Conservation (phyloP, 2,888 invertebrate genomes). For the Thymelicus lineola region DNA sequence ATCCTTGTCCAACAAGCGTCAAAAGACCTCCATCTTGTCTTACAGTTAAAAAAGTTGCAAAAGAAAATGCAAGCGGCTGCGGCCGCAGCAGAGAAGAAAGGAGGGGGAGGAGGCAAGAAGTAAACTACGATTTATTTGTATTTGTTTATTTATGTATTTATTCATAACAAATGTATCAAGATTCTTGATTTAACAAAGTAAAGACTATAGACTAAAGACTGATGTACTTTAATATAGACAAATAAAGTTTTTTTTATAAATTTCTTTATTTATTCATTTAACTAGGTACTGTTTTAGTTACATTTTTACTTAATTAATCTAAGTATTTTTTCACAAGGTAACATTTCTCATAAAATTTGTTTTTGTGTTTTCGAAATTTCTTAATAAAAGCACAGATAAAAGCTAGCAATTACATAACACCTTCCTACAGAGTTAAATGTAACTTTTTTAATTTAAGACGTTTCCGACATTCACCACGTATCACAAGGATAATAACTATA, state of each 20-base stretch:
- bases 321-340: too few species aligned
- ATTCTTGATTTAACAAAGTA: background rate
- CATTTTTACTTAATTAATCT: too few species aligned
- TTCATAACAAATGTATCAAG: constrained; percentile 11
- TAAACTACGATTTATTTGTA: constrained; percentile 12
- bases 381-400: too few species aligned
- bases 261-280: too few species aligned
- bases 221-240: background rate
- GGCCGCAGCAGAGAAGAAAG: constrained; percentile 51
- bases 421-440: too few species aligned
- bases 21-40: constrained; percentile 36
- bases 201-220: background rate
- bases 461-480: too few species aligned
- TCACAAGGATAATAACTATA: too few species aligned
- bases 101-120: constrained; percentile 42
- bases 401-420: too few species aligned
- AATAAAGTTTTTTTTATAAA: background rate
- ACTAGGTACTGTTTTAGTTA: too few species aligned
- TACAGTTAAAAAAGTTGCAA: constrained; percentile 64
- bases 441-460: too few species aligned
- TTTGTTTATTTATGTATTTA: constrained; percentile 14
- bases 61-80: constrained; percentile 62
- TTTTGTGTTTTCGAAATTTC: too few species aligned
- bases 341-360: too few species aligned
- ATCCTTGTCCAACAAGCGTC: constrained; percentile 30